Conservation (phyloP, 92 coral and sea anemone genomes). For the Umimayanthus kanabou region DNA sequence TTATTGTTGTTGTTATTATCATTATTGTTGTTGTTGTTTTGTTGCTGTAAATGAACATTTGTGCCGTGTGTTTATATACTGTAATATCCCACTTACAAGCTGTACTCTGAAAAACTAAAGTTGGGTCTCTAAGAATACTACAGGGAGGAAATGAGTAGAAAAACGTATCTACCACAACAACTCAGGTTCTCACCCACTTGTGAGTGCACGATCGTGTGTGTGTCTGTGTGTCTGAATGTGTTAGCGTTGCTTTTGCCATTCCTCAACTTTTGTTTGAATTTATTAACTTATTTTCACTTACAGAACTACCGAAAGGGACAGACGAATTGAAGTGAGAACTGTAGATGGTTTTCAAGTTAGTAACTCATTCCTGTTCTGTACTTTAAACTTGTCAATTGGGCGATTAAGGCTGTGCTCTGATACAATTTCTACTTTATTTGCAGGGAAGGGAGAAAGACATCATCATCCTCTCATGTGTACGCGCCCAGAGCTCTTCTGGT, state of each 20-base stretch:
- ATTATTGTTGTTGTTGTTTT: too few relatives aligned
- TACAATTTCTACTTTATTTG: neutral
- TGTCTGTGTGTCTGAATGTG: neutral
- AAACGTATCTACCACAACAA: too few relatives aligned
- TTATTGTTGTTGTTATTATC: too few relatives aligned
- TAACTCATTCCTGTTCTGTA: neutral
- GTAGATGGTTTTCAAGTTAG: conserved; percentile 95
- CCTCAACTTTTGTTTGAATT: neutral
- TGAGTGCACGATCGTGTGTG: too few relatives aligned
- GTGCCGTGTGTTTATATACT: too few relatives aligned
- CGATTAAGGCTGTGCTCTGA: neutral
- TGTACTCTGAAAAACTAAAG: too few relatives aligned
- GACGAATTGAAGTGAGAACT: conserved; percentile 84
- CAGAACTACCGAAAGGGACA: conserved; percentile 30
- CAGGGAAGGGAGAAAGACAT: conserved; percentile 96
- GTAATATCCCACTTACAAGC: too few relatives aligned
- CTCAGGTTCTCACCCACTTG: too few relatives aligned
- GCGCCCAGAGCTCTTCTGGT: conserved; percentile 57
- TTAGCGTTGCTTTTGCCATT: neutral
- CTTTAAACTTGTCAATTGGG: neutral
- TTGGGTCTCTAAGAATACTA: too few relatives aligned
- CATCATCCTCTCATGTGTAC: conserved; percentile 91
- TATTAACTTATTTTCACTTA: neutral
- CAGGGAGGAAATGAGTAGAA: too few relatives aligned
- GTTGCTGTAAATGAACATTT: too few relatives aligned